Conservation (phyloP, 2,797 vertebrate genomes). For the Fratercula arctica region DNA sequence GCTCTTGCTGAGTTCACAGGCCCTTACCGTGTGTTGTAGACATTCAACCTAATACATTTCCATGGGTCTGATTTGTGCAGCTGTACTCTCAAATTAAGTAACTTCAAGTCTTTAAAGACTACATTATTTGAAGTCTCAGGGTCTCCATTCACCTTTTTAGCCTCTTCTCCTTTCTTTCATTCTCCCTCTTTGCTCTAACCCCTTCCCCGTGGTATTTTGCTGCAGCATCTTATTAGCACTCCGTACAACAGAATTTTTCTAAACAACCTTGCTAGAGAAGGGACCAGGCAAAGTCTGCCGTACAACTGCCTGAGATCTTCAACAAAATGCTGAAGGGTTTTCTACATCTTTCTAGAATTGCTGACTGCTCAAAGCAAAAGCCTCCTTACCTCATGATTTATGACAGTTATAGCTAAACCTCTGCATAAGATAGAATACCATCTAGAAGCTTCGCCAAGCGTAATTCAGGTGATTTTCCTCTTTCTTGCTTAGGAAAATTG, state of each 20-base stretch:
- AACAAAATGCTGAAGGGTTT: background rate
- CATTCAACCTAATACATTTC: fast-evolving
- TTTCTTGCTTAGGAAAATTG: background rate
- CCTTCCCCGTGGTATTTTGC: background rate
- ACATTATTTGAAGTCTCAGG: background rate
- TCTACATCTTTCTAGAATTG: background rate
- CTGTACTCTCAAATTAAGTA: background rate
- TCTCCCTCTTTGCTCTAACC: background rate
- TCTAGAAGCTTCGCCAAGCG: background rate
- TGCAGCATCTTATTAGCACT: background rate
- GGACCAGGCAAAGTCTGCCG: background rate
- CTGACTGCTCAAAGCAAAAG: background rate
- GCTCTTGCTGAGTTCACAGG: background rate
- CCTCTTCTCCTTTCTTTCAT: background rate
- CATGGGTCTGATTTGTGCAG: background rate
- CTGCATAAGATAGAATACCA: background rate
- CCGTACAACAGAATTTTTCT: background rate
- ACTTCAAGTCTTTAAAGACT: background rate
- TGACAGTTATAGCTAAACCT: background rate
- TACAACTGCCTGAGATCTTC: background rate
- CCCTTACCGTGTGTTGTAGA: fast-evolving
- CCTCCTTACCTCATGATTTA: background rate
- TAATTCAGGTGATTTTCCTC: background rate
- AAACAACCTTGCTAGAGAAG: background rate
- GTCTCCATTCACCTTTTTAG: background rate